Percentiles rank a stretch among this genome's conserved stretches.
phyloP scores from a whole-genome alignment of 2,797 vertebrate genomes.

The Crypturellus tataupa region DNA sequence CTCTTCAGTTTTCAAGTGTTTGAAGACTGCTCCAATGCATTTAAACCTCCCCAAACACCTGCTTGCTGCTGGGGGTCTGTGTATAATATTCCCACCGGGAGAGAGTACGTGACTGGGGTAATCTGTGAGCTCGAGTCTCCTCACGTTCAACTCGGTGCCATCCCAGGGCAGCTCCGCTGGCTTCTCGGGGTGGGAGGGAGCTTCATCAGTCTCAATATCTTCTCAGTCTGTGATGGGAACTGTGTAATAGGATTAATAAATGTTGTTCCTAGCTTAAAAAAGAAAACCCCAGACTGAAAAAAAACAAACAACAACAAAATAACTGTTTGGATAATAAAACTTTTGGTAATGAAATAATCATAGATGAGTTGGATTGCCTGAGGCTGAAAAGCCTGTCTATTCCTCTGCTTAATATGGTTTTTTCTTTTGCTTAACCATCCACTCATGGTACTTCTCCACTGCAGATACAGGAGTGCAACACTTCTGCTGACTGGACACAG shows the following conservation, averaged over 20 bases:
- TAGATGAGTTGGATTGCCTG: neutral
- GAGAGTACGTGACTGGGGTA: neutral
- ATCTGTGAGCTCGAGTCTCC: neutral
- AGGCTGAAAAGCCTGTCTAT: neutral
- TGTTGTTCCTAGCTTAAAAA: slow-evolving; percentile 3
- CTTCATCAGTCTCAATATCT: neutral
- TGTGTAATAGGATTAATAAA: slow-evolving; percentile 30
- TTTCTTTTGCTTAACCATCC: slow-evolving; percentile 22
- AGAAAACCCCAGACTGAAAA: neutral
- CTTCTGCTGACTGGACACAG: slow-evolving; percentile 52
- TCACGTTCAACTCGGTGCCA: neutral
- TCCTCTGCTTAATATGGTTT: neutral
- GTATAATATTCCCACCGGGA: neutral
- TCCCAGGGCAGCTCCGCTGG: neutral
- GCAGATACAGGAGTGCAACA: neutral
- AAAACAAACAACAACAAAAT: too few relatives aligned
- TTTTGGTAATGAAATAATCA: slow-evolving; percentile 52
- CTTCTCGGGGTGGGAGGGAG: neutral
- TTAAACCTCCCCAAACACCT: neutral
- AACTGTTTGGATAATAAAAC: slow-evolving; percentile 24
- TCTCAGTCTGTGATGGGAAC: neutral
- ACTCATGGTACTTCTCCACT: neutral
- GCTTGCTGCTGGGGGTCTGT: neutral
- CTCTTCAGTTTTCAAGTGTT: neutral
- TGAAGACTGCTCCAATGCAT: neutral